These are phyloP conservation scores for Vireo griseus DNA, from an alignment of 2,797 vertebrate species.

Conservation along the genomic window DNA sequence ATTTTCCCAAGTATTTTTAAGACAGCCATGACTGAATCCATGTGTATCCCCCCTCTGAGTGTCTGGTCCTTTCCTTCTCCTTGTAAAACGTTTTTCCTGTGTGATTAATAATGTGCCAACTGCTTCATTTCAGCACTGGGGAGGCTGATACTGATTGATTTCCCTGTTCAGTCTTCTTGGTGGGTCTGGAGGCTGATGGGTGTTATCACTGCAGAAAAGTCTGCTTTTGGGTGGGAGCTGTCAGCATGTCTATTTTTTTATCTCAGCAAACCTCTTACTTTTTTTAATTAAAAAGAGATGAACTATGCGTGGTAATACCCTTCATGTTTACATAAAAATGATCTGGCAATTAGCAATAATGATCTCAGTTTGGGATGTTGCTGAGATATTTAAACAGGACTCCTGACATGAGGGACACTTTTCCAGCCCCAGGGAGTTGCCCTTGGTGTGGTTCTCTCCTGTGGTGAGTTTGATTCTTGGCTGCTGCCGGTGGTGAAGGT, in stretches of 20 bases:
- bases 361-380: not conserved
- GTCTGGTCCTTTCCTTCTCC: not conserved
- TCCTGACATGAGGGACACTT: not conserved
- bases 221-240: constrained; percentile 3
- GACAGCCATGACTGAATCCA: not conserved
- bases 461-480: not conserved
- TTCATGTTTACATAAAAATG: not conserved
- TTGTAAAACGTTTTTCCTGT: not conserved
- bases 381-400: not conserved
- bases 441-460: not conserved
- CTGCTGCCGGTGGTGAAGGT: not conserved
- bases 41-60: not conserved
- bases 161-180: not conserved
- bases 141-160: not conserved
- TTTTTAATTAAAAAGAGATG: not conserved
- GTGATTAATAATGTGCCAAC: not conserved
- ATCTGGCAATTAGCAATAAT: constrained; percentile 10
- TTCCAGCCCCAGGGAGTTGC: not conserved
- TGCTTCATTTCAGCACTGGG: not conserved
- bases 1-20: not conserved
- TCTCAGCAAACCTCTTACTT: not conserved
- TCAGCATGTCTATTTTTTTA: not conserved
- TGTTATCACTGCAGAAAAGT: not conserved
- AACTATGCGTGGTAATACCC: not conserved
- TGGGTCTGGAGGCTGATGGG: not conserved